These are phyloP conservation scores for Sycon ciliatum DNA, from an alignment of 37 sponge, comb jelly and placozoan species.

Conservation along the genomic window DNA sequence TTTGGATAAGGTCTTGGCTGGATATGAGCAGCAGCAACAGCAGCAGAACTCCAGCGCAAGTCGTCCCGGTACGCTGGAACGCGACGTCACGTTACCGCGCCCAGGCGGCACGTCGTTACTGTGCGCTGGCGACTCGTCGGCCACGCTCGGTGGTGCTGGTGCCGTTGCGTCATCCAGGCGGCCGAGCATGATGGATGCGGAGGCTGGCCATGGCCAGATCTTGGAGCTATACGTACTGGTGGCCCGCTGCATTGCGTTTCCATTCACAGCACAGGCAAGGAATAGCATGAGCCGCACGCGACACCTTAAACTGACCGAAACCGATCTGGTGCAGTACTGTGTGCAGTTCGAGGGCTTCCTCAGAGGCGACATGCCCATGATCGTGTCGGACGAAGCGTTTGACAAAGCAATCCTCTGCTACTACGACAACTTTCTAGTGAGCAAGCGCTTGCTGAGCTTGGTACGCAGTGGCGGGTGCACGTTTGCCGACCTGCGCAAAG, in stretches of 20 bases:
- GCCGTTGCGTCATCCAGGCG: too few species aligned
- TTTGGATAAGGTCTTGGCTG: too few species aligned
- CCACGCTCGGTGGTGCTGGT: too few species aligned
- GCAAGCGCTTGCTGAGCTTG: neutral
- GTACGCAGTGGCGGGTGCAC: neutral
- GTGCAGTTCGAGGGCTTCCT: neutral
- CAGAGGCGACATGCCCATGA: neutral
- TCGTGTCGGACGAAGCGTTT: neutral
- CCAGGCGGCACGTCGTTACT: too few species aligned
- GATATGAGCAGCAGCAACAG: too few species aligned
- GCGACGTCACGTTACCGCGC: too few species aligned
- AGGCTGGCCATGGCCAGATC: too few species aligned
- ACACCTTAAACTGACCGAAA: conserved; percentile 17
- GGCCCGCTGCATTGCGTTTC: conserved; percentile 71
- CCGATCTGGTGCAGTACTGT: neutral
- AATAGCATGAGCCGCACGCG: conserved; percentile 25
- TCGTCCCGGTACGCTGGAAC: too few species aligned
- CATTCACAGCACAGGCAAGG: conserved; percentile 50
- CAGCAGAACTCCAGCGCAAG: too few species aligned
- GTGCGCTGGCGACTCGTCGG: too few species aligned
- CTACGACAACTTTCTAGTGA: neutral
- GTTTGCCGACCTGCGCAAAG: neutral
- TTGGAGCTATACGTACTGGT: conserved; percentile 62
- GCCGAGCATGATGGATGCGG: too few species aligned
- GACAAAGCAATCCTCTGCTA: neutral